phyloP scores from a whole-genome alignment of 1,140 invertebrate species.

The Euwallacea similis region DNA sequence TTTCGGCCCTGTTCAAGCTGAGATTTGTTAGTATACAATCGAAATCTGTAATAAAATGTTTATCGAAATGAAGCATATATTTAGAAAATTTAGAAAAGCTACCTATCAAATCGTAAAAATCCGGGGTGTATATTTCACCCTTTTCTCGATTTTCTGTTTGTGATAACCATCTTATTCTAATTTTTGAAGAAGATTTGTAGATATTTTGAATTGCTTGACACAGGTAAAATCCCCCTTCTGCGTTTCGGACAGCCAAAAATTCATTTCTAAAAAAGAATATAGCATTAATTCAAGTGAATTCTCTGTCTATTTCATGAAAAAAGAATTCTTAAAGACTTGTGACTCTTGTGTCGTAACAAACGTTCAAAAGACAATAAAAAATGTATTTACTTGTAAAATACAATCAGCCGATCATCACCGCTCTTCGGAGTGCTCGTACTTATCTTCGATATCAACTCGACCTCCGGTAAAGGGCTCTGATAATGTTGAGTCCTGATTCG shows the following conservation, averaged over 20 bases:
- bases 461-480: conserved; percentile 77
- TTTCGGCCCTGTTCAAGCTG: conserved; percentile 72
- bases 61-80: neutral
- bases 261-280: conserved; percentile 67
- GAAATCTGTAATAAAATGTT: conserved; percentile 64
- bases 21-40: conserved; percentile 88
- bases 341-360: neutral
- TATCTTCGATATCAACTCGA: conserved; percentile 72
- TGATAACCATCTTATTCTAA: conserved; percentile 87
- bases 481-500: conserved; percentile 64
- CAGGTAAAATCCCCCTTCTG: conserved; percentile 85
- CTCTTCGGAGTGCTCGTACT: conserved; percentile 65
- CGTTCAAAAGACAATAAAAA: conserved; percentile 1
- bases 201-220: conserved; percentile 91
- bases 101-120: conserved; percentile 89
- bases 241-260: conserved; percentile 87
- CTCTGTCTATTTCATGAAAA: no score
- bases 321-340: neutral
- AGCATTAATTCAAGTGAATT: neutral
- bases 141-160: conserved; percentile 63
- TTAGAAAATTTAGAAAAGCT: conserved; percentile 32
- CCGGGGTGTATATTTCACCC: conserved; percentile 79
- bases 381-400: conserved; percentile 74
- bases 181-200: conserved; percentile 77
- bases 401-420: conserved; percentile 79